Conservation (phyloP, 2,888 invertebrate genomes). For the Shargacucullia verbasci region DNA sequence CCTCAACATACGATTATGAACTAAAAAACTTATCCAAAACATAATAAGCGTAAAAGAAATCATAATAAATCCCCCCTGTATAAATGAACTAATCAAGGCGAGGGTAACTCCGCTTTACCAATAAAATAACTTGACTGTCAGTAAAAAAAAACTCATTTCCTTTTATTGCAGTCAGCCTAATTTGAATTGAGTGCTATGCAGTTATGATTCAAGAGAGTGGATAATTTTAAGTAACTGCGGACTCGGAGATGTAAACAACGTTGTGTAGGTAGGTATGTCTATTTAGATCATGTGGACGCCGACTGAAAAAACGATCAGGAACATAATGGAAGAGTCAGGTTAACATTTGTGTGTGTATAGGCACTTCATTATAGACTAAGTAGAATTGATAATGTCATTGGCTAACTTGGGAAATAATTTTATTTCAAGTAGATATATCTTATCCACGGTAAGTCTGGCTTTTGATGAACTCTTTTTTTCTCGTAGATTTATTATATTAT, state of each 20-base stretch:
- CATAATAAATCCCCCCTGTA: slow-evolving; percentile 84
- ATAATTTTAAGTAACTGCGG: slow-evolving; percentile 83
- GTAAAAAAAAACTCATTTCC: slow-evolving; percentile 87
- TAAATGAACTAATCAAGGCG: slow-evolving; percentile 86
- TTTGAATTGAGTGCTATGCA: slow-evolving; percentile 88
- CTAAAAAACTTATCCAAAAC: slow-evolving; percentile 68
- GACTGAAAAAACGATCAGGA: no score
- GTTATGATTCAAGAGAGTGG: slow-evolving; percentile 87
- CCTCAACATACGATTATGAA: slow-evolving; percentile 41
- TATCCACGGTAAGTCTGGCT: no score
- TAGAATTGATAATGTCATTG: no score
- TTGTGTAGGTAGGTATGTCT: slow-evolving; percentile 2
- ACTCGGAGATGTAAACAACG: slow-evolving; percentile 63
- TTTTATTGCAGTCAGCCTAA: slow-evolving; percentile 86
- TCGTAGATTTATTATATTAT: no score
- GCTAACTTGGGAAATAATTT: no score
- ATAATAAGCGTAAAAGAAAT: slow-evolving; percentile 78
- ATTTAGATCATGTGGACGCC: neutral
- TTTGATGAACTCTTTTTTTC: no score
- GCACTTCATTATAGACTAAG: no score
- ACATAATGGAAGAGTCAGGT: no score
- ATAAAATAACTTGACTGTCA: slow-evolving; percentile 86
- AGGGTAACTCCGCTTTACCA: slow-evolving; percentile 74
- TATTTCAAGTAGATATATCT: no score
- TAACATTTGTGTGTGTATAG: no score